Evolutionary conservation across 2,113 vertebrate species (phyloP), one percentile per base, ranked within the genome.

Genomic region (Erythrocercus mccallii): DNA sequence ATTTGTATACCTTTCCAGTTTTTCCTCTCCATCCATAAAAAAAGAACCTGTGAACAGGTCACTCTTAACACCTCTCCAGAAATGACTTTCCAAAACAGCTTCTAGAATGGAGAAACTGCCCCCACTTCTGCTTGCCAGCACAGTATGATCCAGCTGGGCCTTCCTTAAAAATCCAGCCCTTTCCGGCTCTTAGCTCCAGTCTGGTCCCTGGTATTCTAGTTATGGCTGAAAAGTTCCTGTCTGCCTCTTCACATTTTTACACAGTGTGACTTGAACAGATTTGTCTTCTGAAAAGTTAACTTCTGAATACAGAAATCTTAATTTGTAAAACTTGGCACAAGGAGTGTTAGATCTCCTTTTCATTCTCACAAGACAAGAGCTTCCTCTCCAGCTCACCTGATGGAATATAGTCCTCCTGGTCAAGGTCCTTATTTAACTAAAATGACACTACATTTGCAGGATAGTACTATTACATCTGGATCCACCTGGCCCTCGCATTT

Each of bases 41-140:
- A 62, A 82, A 95, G 89, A 94, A 88, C 96, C 88, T 96, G 92
- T 91, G 97, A 96, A 90, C 93, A 96, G 91, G 93, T 91, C 88
- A 85, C 38, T 97, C 88, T 94, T 92, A 88, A 78, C 54, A 58
- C 65, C 12, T 92, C 56, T 40, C 58, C 61, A 85, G 88, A 93
- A 92, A 89, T 45, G 11, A 96, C 94, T 96, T 95, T 85, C 48
- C 48, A 90, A 91, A 86, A 90, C 94, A 95, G 94, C 81, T 97
- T 96, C 70, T 97, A 97, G 91, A 97, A 96, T 94, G 82, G 86
- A 97, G 95, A 97, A 96, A 90, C 48, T 73, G 15, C 58, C n/a
- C 83, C 21, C 40, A 62, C 47, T 85, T 81, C 56, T 90, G 88
- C 78, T 82, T 93, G 76, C 92, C 66, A 80, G 93, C 73, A 79